Base-by-base conservation (phyloP, 2,888 invertebrate genomes). In the Octonoba sinensis region DNA sequence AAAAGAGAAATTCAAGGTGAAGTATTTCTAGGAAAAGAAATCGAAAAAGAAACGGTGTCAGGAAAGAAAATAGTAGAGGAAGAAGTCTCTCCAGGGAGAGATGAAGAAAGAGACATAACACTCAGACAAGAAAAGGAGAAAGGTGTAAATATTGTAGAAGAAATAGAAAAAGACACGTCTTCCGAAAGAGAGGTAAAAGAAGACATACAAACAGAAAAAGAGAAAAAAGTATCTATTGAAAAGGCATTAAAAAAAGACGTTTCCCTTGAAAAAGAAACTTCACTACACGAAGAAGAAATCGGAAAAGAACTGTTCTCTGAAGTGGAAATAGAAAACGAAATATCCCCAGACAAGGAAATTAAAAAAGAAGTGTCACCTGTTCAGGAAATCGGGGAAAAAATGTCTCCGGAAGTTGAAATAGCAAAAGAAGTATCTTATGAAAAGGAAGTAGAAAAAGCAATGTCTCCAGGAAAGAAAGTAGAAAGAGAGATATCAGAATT, bases 81-180 rank as follows among this genome's bases (percentile, higher is more conserved):
- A 3, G 11, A 67, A 18, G n/a, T n/a, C n/a, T n/a, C n/a, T n/a
- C n/a, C 11, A 6, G 18, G 18, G 54, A 56, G 8, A 16, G 56
- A 13, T 13, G 15, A 51, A 70, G 70, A 18, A 70, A 56, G 3
- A 20, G 65, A 46, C 44, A 20, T 46, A 47, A 8, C 49, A 15
- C n/a, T 47, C 47, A 12, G 47, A 12, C 15, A 47, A 47, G 47
- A 47, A 47, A 47, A 47, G 56, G 15, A 56, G n/a, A 56, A n/a
- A 18, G 18, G 27, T n/a, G n/a, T 44, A 57, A 57, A 44, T 51
- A 13, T 44, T 20, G n/a, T 1, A 8, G 1, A 16, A 6, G 18
- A 22, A 36, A 57, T 44, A 59, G 49, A 11, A 15, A 62, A 75
- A 75, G 67, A 67, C 67, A 47, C n/a, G 27, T 47, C 20, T n/a